Percentiles rank a stretch among this genome's conserved stretches.
Evolutionary conservation across 2,888 invertebrate species (phyloP).

Genomic region (Acleris literana): DNA sequence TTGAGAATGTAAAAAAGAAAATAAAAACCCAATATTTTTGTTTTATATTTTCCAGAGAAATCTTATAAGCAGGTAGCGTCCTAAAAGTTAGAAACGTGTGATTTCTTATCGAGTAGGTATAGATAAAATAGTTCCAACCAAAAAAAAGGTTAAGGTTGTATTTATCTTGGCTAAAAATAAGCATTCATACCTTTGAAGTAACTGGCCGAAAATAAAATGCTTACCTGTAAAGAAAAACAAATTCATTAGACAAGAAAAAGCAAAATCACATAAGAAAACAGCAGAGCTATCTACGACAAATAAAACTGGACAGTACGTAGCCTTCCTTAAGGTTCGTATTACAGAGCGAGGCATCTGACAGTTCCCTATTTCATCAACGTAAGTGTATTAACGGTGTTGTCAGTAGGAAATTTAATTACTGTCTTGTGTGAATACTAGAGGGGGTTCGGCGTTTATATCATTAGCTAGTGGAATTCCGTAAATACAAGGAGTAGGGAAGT

Average conservation of each 20-base stretch:
- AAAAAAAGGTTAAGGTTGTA: too few relatives aligned
- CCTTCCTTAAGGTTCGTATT: not conserved
- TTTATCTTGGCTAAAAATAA: too few relatives aligned
- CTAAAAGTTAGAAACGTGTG: too few relatives aligned
- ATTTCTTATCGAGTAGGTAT: too few relatives aligned
- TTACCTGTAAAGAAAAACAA: constrained; percentile 14
- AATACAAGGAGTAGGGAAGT: not conserved
- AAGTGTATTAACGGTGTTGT: constrained; percentile 11
- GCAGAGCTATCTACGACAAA: not conserved
- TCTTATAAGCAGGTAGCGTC: too few relatives aligned
- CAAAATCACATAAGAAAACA: not conserved
- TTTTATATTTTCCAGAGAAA: too few relatives aligned
- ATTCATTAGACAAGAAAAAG: not conserved
- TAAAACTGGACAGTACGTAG: not conserved
- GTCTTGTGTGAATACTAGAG: constrained; percentile 3
- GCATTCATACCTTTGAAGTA: not conserved
- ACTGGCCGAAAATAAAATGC: not conserved
- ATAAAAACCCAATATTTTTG: too few relatives aligned
- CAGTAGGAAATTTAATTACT: constrained; percentile 17
- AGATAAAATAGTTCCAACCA: too few relatives aligned
- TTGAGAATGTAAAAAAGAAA: too few relatives aligned
- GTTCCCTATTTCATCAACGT: not conserved
- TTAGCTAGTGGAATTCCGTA: constrained; percentile 1
- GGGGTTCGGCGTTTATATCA: constrained; percentile 6
- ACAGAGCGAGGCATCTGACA: not conserved